These are phyloP conservation scores for Anas georgica DNA, from an alignment of 2,797 vertebrate genomes.

Conservation along the genomic window DNA sequence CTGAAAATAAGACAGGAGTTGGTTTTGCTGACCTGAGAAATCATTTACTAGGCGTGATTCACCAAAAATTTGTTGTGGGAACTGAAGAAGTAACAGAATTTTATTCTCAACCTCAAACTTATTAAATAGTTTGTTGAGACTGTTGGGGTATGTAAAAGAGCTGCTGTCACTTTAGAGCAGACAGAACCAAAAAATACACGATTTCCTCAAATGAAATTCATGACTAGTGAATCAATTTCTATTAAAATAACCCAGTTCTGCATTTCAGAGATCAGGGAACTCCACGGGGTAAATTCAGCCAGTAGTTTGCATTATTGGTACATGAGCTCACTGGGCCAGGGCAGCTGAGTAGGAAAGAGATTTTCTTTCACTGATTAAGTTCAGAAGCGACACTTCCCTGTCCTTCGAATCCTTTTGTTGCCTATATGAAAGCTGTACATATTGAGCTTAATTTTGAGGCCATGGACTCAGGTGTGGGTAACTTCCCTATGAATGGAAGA, in stretches of 20 bases:
- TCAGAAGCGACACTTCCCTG: background rate
- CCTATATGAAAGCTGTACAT: background rate
- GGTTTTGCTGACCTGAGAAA: slow-evolving; percentile 5
- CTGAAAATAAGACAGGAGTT: background rate
- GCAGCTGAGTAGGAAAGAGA: background rate
- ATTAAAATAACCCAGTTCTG: background rate
- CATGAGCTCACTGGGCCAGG: background rate
- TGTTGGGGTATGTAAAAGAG: background rate
- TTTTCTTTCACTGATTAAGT: background rate
- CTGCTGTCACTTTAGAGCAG: background rate
- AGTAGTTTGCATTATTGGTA: background rate
- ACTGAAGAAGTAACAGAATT: background rate
- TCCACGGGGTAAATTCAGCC: background rate
- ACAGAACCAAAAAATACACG: background rate
- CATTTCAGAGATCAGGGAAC: slow-evolving; percentile 18
- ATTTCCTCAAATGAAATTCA: slow-evolving; percentile 30
- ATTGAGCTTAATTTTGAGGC: background rate
- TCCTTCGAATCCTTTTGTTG: background rate
- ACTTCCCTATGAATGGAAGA: background rate
- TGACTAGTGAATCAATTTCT: background rate
- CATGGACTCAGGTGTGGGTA: background rate
- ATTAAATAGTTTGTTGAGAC: background rate
- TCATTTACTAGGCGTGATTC: background rate
- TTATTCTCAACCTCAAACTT: background rate
- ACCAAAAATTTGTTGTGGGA: background rate